Conservation (phyloP, 2,888 invertebrate genomes). For the Argyresthia albistria region DNA sequence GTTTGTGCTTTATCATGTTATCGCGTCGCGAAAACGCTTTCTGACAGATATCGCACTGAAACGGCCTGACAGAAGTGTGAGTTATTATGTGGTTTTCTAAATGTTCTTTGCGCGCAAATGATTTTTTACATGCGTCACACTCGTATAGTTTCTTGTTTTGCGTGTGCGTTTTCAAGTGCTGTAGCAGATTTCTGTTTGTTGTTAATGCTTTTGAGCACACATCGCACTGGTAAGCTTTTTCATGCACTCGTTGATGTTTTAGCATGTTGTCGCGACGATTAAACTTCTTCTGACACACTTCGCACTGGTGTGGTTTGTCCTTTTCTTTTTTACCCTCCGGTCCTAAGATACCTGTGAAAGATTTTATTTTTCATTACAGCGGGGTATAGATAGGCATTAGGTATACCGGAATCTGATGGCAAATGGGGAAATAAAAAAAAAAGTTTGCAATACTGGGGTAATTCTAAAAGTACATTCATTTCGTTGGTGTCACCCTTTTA, state of each 20-base stretch:
- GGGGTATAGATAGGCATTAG: no score
- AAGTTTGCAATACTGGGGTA: no score
- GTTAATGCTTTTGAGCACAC: background rate
- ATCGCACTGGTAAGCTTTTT: background rate
- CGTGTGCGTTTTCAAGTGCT: background rate
- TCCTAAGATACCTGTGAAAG: no score
- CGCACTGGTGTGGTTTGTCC: background rate
- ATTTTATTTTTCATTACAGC: no score
- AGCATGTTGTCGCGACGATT: background rate
- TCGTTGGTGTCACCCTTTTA: no score
- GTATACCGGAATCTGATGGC: no score
- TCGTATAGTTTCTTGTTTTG: background rate
- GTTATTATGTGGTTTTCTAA: background rate
- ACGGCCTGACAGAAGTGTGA: background rate
- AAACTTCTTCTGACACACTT: background rate
- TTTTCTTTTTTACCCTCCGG: background rate
- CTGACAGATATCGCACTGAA: background rate
- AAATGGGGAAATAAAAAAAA: no score
- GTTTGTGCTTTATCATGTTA: background rate
- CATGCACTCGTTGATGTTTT: background rate
- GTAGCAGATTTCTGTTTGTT: background rate
- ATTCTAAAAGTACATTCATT: no score
- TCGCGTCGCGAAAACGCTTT: background rate
- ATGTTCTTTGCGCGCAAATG: background rate
- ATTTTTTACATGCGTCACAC: background rate